Percentiles rank a stretch among this genome's conserved stretches.
These are phyloP conservation scores for Lasaia peninsularis DNA, from an alignment of 1,140 invertebrate species.

Conservation along the genomic window DNA sequence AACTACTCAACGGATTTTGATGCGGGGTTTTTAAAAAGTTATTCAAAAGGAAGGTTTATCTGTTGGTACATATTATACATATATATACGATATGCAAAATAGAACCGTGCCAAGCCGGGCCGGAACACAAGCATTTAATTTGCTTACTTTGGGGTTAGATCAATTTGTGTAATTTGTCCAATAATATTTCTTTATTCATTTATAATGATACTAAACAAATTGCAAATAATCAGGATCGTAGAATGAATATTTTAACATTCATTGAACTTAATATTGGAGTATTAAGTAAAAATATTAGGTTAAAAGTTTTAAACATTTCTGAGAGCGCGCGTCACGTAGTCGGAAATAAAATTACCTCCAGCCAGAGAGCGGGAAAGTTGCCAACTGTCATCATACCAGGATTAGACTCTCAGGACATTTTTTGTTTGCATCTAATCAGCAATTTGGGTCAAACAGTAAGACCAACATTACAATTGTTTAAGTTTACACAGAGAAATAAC, in stretches of 20 bases:
- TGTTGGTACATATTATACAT: too few relatives aligned
- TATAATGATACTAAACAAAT: slow-evolving; percentile 4
- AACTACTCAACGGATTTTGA: too few relatives aligned
- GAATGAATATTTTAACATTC: neutral
- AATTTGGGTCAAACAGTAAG: neutral
- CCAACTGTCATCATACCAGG: slow-evolving; percentile 67
- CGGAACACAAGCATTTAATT: too few relatives aligned
- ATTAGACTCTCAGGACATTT: slow-evolving; percentile 51
- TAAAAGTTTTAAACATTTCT: slow-evolving; percentile 5
- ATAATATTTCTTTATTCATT: too few relatives aligned
- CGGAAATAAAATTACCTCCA: slow-evolving; percentile 59
- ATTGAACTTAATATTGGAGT: slow-evolving; percentile 1
- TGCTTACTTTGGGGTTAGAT: too few relatives aligned
- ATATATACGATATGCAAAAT: too few relatives aligned
- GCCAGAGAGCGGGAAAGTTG: slow-evolving; percentile 48
- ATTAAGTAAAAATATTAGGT: neutral
- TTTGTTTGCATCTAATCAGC: slow-evolving; percentile 20
- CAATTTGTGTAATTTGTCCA: too few relatives aligned
- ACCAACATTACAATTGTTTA: too few relatives aligned
- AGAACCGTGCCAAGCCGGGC: too few relatives aligned
- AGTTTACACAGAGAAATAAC: neutral
- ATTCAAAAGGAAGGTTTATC: too few relatives aligned
- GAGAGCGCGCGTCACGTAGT: slow-evolving; percentile 42
- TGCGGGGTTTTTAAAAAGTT: too few relatives aligned
- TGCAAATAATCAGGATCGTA: neutral